Conservation (phyloP, 2,113 vertebrate genomes). For the Corapipo altera region DNA sequence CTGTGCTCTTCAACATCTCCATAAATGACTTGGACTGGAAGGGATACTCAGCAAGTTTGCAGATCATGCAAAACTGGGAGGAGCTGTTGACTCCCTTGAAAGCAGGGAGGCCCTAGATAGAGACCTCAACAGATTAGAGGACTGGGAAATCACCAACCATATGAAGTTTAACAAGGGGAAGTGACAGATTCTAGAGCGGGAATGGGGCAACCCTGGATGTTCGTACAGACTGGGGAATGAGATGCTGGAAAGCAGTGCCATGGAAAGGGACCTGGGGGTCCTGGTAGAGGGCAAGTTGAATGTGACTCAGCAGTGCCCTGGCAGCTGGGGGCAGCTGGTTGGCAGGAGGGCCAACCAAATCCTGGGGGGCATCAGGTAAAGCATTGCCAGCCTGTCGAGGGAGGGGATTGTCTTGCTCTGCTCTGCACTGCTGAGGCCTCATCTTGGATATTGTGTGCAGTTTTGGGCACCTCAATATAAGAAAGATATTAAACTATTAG, state of each 20-base stretch:
- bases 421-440: neutral
- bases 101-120: neutral
- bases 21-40: neutral
- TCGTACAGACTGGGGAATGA: neutral
- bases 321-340: neutral
- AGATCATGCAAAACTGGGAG: neutral
- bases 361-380: neutral
- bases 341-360: neutral
- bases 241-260: neutral
- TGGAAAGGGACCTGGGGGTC: neutral
- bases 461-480: neutral
- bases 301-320: neutral
- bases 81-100: neutral
- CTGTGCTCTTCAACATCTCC: neutral
- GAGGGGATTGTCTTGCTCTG: neutral
- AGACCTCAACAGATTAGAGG: neutral
- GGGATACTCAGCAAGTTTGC: neutral
- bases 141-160: neutral
- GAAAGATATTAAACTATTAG: neutral
- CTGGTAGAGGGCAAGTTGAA: neutral
- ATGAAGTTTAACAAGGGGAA: neutral
- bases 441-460: neutral
- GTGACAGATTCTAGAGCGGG: neutral
- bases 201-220: neutral
- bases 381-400: neutral